Evolutionary conservation across 35 echinoderm and acorn worm species (phyloP), one percentile per base, ranked within the genome.

Genomic region (Apostichopus parvimensis): DNA sequence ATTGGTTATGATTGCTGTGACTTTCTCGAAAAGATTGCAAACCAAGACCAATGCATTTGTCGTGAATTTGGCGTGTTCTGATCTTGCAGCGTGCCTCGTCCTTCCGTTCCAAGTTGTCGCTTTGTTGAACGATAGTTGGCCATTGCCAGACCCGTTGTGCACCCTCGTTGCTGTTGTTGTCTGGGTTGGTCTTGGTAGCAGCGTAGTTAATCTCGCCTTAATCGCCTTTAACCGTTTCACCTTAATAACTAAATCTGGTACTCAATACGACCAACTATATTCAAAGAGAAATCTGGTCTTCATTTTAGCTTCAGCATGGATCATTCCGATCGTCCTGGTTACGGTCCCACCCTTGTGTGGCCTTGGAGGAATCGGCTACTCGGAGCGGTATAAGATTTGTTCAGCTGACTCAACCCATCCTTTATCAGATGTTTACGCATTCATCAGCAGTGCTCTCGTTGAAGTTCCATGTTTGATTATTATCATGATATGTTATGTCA

Each of bases 11-110:
- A 56, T 94, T 4, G 95, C 95, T 8, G 95, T 97, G 6, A 18
- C 81, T 12, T 90, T 94, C 21, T 93, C 93, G 0, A 88, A 58
- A 83, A 89, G 91, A 53, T 87, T 97, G 0, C 95, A 97, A 64
- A 97, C 92, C 25, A 82, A 87, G 0, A 93, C 94, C 54, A 98
- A 95, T 61, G 4, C 58, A 61, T 98, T 98, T 53, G 96, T 98
- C 57, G 94, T 98, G 28, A 95, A 92, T 78, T 78, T 98, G 12
- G 91, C 90, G 11, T 52, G 89, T 52, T 87, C 96, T 18, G 96
- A 98, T 83, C 64, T 95, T 2, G 10, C 94, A 57, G 86, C 89
- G 3, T 89, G 91, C 54, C 56, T 93, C 4, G 73, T 75, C 4
- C 28, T 93, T n/a, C 91, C 87, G 1, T 93, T 93, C 24, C 56